Evolutionary conservation across 2,888 invertebrate genomes (phyloP).

Genomic region (Drosophila planitibia): DNA sequence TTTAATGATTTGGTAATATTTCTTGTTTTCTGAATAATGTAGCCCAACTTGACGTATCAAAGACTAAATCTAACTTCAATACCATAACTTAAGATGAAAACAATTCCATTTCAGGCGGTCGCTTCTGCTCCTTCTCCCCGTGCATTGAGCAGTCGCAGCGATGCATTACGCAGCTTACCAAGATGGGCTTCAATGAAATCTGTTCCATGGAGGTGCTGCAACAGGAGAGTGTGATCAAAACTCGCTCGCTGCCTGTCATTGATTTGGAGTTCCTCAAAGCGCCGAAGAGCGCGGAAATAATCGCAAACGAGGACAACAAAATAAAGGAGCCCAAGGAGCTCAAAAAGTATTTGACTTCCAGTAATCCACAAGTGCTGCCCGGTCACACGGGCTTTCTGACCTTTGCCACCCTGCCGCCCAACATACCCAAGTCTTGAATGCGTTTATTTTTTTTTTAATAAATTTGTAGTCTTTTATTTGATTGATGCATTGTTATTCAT

Average conservation of each 20-base stretch:
- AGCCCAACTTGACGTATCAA: background rate
- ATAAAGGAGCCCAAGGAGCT: constrained; percentile 83
- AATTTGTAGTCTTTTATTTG: constrained; percentile 50
- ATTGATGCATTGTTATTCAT: constrained; percentile 44
- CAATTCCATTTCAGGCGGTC: constrained; percentile 89
- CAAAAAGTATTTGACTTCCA: constrained; percentile 88
- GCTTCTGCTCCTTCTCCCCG: constrained; percentile 98
- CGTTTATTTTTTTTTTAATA: constrained; percentile 47
- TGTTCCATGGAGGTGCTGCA: constrained; percentile 95
- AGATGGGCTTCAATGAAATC: constrained; percentile 93
- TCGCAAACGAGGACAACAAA: constrained; percentile 66
- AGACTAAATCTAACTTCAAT: background rate
- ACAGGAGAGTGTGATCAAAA: constrained; percentile 90
- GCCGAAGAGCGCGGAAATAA: constrained; percentile 44
- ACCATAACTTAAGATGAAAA: background rate
- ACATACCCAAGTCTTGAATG: constrained; percentile 62
- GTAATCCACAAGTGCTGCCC: constrained; percentile 90
- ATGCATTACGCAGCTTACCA: constrained; percentile 90
- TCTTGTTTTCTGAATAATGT: background rate
- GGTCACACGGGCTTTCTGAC: constrained; percentile 99
- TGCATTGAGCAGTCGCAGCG: constrained; percentile 99
- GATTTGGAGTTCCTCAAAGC: constrained; percentile 90
- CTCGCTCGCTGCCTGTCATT: constrained; percentile 88
- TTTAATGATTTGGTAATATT: background rate
- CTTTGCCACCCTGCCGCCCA: constrained; percentile 94